phyloP scores from a whole-genome alignment of 2,113 vertebrate species.

The Brachirus orientalis region DNA sequence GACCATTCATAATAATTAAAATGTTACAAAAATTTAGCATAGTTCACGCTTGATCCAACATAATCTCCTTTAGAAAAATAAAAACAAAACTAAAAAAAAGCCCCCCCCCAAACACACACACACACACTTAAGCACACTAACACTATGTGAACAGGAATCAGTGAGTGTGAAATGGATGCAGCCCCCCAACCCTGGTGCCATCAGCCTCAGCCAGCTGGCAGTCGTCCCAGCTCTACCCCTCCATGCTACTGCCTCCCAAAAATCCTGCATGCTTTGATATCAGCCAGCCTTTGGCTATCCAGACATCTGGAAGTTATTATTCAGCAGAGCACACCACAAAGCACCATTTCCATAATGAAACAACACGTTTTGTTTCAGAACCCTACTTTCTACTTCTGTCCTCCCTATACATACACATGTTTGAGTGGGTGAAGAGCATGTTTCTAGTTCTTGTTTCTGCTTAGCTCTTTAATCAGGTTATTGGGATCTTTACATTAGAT shows the following conservation, averaged over 20 bases:
- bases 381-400: conserved; percentile 41
- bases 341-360: conserved; percentile 81
- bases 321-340: conserved; percentile 79
- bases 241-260: conserved; percentile 66
- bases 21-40: conserved; percentile 44
- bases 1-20: conserved; percentile 14
- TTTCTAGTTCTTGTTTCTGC: conserved; percentile 35
- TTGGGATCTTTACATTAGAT: no score
- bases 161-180: conserved; percentile 82
- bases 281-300: conserved; percentile 79
- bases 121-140: conserved; percentile 43
- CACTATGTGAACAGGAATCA: conserved; percentile 76
- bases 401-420: conserved; percentile 12
- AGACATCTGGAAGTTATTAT: conserved; percentile 87
- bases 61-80: conserved; percentile 50
- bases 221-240: conserved; percentile 66
- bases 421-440: conserved; percentile 24
- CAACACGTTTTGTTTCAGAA: conserved; percentile 74
- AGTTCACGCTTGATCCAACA: conserved; percentile 54
- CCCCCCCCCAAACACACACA: no score
- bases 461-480: background rate
- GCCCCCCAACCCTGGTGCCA: conserved; percentile 66
- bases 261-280: conserved; percentile 80
- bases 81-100: no score
- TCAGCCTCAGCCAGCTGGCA: conserved; percentile 79